Evolutionary conservation across 2,888 invertebrate species (phyloP), one percentile per base, ranked within the genome.

Genomic region (Troilus luridus): DNA sequence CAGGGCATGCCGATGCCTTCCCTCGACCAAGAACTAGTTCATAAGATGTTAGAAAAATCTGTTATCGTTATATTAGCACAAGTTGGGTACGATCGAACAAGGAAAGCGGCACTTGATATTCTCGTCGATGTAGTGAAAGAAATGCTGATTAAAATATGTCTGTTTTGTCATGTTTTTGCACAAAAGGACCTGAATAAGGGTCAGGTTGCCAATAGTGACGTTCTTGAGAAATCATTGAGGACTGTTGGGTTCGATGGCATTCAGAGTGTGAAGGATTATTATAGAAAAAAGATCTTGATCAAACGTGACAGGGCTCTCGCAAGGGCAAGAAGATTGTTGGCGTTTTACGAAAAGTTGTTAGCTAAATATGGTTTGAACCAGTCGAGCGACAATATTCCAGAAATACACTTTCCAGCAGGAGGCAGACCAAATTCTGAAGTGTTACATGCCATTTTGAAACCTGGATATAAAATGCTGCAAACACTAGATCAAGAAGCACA

Each of bases 11-110:
- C 56, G 1, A 56, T 89, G 72, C 89, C 89, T n/a, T n/a, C 72
- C 24, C 59, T 90, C 0, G 90, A 77, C n/a, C 62, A 58, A 24
- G 77, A 77, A 21, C 19, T 90, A 27, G 58, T 90, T 54, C 72
- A 90, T 77, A 56, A 67, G 24, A 90, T 90, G 90, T 72, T 90
- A n/a, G 90, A 90, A 27, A 90, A 90, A 27, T 67, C 90, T 77
- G 90, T 90, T 11, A 56, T 90, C n/a, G 77, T 90, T 58, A 90
- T 90, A 8, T 56, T 90, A 77, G 90, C 72, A 24, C 90, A 90
- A 77, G 56, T 64, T 5, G 90, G 90, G 0, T 90, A 90, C 58
- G 89, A 89, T 5, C 24, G 59, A 0, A 77, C 77, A 11, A 72
- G 77, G 58, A 72, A 77, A 90, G 59, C 24, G 1, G 90, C 90